Base-by-base conservation (phyloP, 2,797 vertebrate species). In the Thaleichthys pacificus region DNA sequence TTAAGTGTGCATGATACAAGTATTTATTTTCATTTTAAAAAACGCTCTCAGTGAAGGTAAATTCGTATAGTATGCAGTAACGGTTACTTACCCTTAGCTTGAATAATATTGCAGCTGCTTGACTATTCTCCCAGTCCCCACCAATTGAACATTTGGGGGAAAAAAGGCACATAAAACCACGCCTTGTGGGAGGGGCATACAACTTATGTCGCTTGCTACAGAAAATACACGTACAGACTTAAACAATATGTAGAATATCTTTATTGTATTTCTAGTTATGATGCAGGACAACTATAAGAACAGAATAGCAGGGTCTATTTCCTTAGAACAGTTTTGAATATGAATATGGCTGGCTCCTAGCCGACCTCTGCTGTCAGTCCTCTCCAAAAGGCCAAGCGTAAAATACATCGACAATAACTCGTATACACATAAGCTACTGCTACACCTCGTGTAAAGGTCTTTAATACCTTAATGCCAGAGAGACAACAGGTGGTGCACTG, bases 181-280 rank as follows among this genome's bases (percentile, higher is more conserved):
- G 90, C 91, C 90, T 90, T 88, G 86, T 86, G 73, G 91, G 91
- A 86, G 91, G 90, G 87, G 83, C 89, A 65, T 80, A 35, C 61
- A 77, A 77, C 56, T 77, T 47, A 1, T 11, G 42, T 14, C 12
- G 42, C 42, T 47, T 12, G 9, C 2, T 47, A 14, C 9, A 47
- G 42, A 47, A 47, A 47, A 47, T 14, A 42, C 38, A 11, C 38
- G 8, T 14, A 42, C 38, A 42, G 38, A 42, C 38, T 42, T 42
- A 14, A 42, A 42, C 38, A 11, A 42, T 42, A 47, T 47, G 12
- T 47, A 47, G 9, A 11, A 8, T 47, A 47, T 47, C 9, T 47
- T 47, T 47, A 12, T 47, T 47, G 9, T 47, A 47, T 47, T 12
- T 47, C 9, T 47, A 47, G 9, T 47, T 3, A 12, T 47, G 42